Base-by-base conservation (phyloP, 2,888 invertebrate genomes). In the Psylliodes chrysocephalus region DNA sequence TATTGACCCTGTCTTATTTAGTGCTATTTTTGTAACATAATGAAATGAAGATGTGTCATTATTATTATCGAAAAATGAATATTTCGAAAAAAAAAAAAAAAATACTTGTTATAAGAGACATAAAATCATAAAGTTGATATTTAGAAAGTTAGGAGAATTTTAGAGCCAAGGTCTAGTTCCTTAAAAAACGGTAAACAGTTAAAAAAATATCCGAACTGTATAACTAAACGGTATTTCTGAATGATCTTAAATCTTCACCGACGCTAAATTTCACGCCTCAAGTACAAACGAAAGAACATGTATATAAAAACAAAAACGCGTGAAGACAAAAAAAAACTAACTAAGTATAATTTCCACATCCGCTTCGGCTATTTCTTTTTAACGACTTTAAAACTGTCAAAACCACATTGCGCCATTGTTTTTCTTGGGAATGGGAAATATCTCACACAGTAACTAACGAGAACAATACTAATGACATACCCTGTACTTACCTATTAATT, bases 361-460 rank as follows among this genome's bases (percentile, higher is more conserved):
- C 65, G 63, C 46, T 63, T 51, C 33, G 51, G 46, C 51, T 62
- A 54, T 54, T 28, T 57, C 53, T 28, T 61, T 65, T 61, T 65
- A 65, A 67, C 42, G 64, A 59, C 53, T 40, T 56, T 63, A 55
- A 61, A 65, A 59, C 67, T 67, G 64, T 69, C 67, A 66, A 69
- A 69, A 69, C 40, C 64, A 60, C 64, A 63, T 25, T 54, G 62
- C 47, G 46, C 40, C 49, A 62, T 69, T 68, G 57, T 64, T 60
- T 66, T 65, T 57, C 55, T 61, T 70, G 71, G 64, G 71, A 71
- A 70, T 72, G 73, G 66, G 72, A 73, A 71, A 66, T 66, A 72
- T 72, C 72, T 63, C 72, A 72, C 69, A 72, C 61, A 46, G 22
- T 10, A 35, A 51, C 53, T 17, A 44, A 40, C 30, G 60, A 59